Conservation (phyloP, 2,113 vertebrate species). For the Pheucticus melanocephalus region DNA sequence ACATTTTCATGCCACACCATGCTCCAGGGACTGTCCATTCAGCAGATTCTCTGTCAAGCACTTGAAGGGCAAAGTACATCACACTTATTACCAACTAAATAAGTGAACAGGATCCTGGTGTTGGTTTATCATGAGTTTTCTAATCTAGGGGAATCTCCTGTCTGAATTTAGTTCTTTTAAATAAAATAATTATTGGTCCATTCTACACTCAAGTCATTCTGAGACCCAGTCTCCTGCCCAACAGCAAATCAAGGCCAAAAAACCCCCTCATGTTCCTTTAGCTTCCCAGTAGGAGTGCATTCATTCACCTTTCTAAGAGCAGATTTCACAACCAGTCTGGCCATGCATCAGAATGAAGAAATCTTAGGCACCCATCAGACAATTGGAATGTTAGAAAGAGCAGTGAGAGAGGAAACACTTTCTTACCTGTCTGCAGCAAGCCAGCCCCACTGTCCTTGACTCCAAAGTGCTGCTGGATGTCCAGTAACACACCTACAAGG, state of each 20-base stretch:
- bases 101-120: background rate
- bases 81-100: background rate
- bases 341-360: background rate
- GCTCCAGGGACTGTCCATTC: background rate
- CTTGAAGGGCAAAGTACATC: background rate
- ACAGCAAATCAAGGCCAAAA: background rate
- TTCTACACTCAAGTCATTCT: background rate
- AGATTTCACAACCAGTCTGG: background rate
- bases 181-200: background rate
- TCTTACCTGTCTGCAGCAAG: slow-evolving; percentile 90
- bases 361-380: background rate
- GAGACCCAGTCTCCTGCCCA: background rate
- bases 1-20: background rate
- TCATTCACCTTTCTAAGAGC: background rate
- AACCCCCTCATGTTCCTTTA: fast-evolving
- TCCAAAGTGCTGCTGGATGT: slow-evolving; percentile 87
- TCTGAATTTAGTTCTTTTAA: background rate
- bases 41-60: background rate
- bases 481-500: slow-evolving; percentile 84
- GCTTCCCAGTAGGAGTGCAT: background rate
- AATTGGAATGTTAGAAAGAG: background rate
- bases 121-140: background rate
- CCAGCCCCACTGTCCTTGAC: slow-evolving; percentile 87
- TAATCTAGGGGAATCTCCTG: background rate
- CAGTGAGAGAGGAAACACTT: background rate